These are phyloP conservation scores for Epinephelus fuscoguttatus DNA, from an alignment of 2,113 vertebrate species.

Conservation along the genomic window DNA sequence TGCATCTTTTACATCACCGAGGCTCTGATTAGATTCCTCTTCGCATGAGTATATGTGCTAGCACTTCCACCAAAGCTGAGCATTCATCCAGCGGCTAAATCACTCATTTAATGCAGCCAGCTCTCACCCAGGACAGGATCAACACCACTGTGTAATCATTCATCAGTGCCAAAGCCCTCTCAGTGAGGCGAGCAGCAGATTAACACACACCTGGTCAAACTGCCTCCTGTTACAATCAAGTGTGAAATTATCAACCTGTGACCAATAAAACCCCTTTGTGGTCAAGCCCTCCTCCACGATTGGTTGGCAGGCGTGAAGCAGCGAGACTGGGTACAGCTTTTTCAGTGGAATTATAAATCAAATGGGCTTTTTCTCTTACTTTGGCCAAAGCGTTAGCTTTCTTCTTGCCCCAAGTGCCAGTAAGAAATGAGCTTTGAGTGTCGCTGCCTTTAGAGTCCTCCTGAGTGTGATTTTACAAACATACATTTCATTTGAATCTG, in stretches of 20 bases:
- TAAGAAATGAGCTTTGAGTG: constrained; percentile 86
- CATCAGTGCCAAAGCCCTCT: constrained; percentile 55
- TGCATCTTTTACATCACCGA: constrained; percentile 25
- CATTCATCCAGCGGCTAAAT: constrained; percentile 48
- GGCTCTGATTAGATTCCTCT: constrained; percentile 59
- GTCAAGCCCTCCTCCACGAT: constrained; percentile 65
- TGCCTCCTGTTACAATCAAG: constrained; percentile 52
- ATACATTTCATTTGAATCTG: constrained; percentile 78
- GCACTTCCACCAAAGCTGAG: constrained; percentile 61
- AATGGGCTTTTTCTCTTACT: constrained; percentile 83
- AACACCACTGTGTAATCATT: constrained; percentile 69
- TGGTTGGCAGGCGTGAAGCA: constrained; percentile 65
- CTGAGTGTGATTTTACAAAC: constrained; percentile 84
- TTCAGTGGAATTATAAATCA: constrained; percentile 56
- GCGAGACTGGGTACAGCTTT: constrained; percentile 64
- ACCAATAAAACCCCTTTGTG: constrained; percentile 67
- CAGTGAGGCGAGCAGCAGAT: constrained; percentile 62
- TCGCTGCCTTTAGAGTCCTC: constrained; percentile 86
- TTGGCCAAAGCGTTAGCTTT: constrained; percentile 84
- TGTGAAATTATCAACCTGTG: constrained; percentile 68
- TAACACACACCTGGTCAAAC: constrained; percentile 60
- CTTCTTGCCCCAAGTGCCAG: constrained; percentile 88
- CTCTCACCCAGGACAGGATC: constrained; percentile 57
- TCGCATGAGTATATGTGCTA: constrained; percentile 15
- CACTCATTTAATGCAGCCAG: constrained; percentile 32